Evolutionary conservation across 2,888 invertebrate species (phyloP), one percentile per base, ranked within the genome.

Genomic region (Agrochola litura): DNA sequence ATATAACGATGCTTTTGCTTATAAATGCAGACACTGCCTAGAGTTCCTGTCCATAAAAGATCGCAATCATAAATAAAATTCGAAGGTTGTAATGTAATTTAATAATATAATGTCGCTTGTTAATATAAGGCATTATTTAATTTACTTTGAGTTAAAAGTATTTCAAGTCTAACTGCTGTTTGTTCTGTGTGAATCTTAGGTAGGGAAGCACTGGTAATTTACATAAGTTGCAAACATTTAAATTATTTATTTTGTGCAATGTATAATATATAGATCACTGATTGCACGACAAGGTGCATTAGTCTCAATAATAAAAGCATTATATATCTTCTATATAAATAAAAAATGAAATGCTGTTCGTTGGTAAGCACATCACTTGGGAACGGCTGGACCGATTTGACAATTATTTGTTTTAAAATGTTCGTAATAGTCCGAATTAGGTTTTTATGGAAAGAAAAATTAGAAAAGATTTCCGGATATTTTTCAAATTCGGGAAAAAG

Each of bases 1-100:
- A 43, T 64, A 12, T 25, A 41, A 61, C 6, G 37, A 73, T 79
- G 74, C 61, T 80, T 84, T 43, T 54, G 81, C 79, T 73, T 79
- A 49, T 46, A 84, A 63, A 67, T 52, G 76, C 61, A 76, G 30
- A 69, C 8, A 14, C 25, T 49, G 43, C 30, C 30, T 64, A 43
- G 0, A 52, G 22, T 19, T 8, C 22, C 16, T 37, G 12, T 6
- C 16, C 58, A 37, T 30, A 46, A 25, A 37, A 37, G n/a, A 54
- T 69, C 6, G 12, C 5, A 81, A 19, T 52, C 52, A 22, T 68
- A 12, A 43, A 49, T 58, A 43, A 19, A n/a, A 65, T 66, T 73
- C 41, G 67, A 79, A 67, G 58, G 25, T 79, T 67, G 58, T 61
- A 54, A 52, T 65, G n/a, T 49, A 5, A 49, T 49, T 14, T 49